Percentiles rank a stretch among this genome's conserved stretches.
Evolutionary conservation across 92 coral and sea anemone genomes (phyloP).

Genomic region (Zoanthus gigantus): DNA sequence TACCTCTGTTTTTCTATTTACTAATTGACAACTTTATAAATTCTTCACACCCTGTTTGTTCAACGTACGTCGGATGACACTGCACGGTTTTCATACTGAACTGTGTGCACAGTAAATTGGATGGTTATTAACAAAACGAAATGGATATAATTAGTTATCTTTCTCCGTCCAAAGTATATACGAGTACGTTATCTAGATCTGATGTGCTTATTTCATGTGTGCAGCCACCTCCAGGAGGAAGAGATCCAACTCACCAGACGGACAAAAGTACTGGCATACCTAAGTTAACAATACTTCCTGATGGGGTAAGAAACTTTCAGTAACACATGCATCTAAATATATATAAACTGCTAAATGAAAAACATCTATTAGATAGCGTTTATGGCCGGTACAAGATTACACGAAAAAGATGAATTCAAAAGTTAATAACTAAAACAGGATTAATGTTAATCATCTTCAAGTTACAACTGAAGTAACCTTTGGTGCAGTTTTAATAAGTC

Average conservation of each 20-base stretch:
- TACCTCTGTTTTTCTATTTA: slow-evolving; percentile 17
- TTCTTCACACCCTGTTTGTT: background rate
- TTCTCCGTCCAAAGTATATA: background rate
- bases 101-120: background rate
- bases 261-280: slow-evolving; percentile 32
- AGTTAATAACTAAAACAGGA: too few relatives aligned
- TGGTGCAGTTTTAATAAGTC: too few relatives aligned
- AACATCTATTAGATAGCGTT: background rate
- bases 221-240: slow-evolving; percentile 26
- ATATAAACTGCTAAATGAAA: background rate
- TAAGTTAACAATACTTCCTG: slow-evolving; percentile 33
- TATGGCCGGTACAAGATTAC: background rate
- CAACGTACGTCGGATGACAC: background rate
- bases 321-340: background rate
- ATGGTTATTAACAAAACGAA: slow-evolving; percentile 8
- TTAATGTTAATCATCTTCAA: too few relatives aligned
- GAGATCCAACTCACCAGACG: slow-evolving; percentile 24
- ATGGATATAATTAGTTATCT: background rate
- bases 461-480: too few relatives aligned
- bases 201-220: background rate
- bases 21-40: background rate
- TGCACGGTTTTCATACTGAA: background rate
- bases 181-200: background rate
- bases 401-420: too few relatives aligned
- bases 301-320: slow-evolving; percentile 33